These are phyloP conservation scores for Agrypnia vestita DNA, from an alignment of 1,140 invertebrate species.

Conservation along the genomic window DNA sequence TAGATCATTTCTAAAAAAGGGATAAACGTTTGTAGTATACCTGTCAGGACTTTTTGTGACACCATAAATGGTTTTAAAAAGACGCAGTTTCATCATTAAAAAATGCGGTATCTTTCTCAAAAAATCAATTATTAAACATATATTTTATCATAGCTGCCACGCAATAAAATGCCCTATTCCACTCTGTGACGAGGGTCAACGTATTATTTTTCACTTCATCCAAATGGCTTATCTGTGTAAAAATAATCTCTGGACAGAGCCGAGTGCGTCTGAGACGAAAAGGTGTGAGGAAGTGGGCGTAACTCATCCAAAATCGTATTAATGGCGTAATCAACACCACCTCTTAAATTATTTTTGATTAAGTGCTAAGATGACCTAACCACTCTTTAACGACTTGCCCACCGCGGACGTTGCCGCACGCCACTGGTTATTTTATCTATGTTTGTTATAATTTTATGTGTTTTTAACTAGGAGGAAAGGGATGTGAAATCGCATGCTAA, in stretches of 20 bases:
- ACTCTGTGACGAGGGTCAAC: slow-evolving; percentile 47
- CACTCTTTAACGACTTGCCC: slow-evolving; percentile 11
- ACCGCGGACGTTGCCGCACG: neutral
- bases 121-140: too few species aligned
- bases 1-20: too few species aligned
- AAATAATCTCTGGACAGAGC: slow-evolving; percentile 27
- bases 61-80: too few species aligned
- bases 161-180: too few species aligned
- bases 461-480: slow-evolving; percentile 50
- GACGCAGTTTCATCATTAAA: too few species aligned
- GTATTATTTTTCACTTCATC: slow-evolving; percentile 46
- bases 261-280: neutral
- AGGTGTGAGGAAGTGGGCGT: slow-evolving; percentile 52
- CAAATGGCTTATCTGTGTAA: slow-evolving; percentile 8
- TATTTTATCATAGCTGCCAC: too few species aligned
- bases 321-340: slow-evolving; percentile 52
- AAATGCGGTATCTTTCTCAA: too few species aligned
- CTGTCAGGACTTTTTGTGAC: too few species aligned
- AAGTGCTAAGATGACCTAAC: slow-evolving; percentile 47
- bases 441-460: slow-evolving; percentile 50
- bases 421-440: slow-evolving; percentile 23
- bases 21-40: too few species aligned
- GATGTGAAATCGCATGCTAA: slow-evolving; percentile 43
- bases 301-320: slow-evolving; percentile 32
- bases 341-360: slow-evolving; percentile 50